Base-by-base conservation (phyloP, 2,113 vertebrate species). In the Trematocara zebra region DNA sequence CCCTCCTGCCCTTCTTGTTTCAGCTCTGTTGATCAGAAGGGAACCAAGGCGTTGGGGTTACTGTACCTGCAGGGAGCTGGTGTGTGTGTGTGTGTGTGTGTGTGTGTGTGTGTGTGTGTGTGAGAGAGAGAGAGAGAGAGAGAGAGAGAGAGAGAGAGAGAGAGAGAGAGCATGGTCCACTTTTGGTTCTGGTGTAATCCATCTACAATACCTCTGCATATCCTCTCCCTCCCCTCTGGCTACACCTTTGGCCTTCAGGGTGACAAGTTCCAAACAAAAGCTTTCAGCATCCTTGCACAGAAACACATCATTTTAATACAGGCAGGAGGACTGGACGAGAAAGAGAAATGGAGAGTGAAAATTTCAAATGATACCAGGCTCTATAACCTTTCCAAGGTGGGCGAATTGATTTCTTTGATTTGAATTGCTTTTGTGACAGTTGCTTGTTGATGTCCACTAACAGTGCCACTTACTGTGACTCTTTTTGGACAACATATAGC, bases 21-120 rank as follows among this genome's bases (percentile, higher is more conserved):
- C 95, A 96, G 96, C 96, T 97, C 96, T 86, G 94, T 96, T 96
- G 97, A 97, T 97, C 97, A 97, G 97, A 97, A 89, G 84, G 91
- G 64, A 86, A 80, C 81, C 52, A 95, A 95, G 93, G 95, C 94
- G 95, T 95, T 15, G 59, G 35, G 79, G 64, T 93, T 95, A 96
- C 95, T 97, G 95, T 97, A 96, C 96, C 95, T 96, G 96, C 96
- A 96, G 92, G 91, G 90, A 84, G 92, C 89, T 89, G 23, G 51
- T 85, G 49, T 56, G 52, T 76, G 20, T 78, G 85, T 76, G 33
- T 72, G 69, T 33, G 81, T 44, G 28, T 44, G 83, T 42, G 33
- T 61, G 85, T 5, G 20, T 1, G 74, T n/a, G 69, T 5, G 61
- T 4, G 72, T 54, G 20, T 54, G 53, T 15, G 54, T 57, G 56